Evolutionary conservation across 2,113 vertebrate species (phyloP), one percentile per base, ranked within the genome.

Genomic region (Phasianus colchicus): DNA sequence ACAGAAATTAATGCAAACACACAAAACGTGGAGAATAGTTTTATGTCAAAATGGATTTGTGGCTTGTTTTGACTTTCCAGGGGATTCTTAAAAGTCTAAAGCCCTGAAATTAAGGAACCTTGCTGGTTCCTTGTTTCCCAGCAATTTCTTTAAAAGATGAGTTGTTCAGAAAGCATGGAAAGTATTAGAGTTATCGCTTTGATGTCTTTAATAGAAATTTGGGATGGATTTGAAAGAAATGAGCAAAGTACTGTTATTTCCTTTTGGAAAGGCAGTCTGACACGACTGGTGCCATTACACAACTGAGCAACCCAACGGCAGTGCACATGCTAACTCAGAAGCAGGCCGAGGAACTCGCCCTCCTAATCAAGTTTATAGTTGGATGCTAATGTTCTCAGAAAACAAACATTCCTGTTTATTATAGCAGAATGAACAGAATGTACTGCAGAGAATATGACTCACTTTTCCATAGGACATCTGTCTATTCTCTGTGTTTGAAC

Each of bases 391-490:
- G 73, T 90, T 9, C 93, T 86, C 76, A 64, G 88, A 91, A 97
- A 96, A 96, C 93, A 97, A 96, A 95, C 82, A 83, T 64, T 94
- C 58, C 0, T 91, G 93, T 95, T 97, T 96, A 84, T 97, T 91
- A 1, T 85, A 91, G 66, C 63, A 86, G 90, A 94, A 96, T 87
- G 95, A 97, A 97, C 96, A 95, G 96, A 97, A 97, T 96, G 97
- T 97, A 92, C 96, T 75, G 34, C 94, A 88, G 89, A 90, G 61
- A 92, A 79, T 11, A 72, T 97, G 96, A 97, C 81, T 97, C 96
- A 97, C 88, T 95, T 96, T 96, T 97, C 95, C 96, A 97, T 95
- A 96, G 94, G 95, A 95, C 15, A 69, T n/a, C 89, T 64, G 87
- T 81, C 94, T 86, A 38, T 82, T 83, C 86, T 80, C 52, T 0